Percentiles rank a stretch among this genome's conserved stretches.
These are phyloP conservation scores for Oxytorus armatus DNA, from an alignment of 2,888 invertebrate species.

Conservation along the genomic window DNA sequence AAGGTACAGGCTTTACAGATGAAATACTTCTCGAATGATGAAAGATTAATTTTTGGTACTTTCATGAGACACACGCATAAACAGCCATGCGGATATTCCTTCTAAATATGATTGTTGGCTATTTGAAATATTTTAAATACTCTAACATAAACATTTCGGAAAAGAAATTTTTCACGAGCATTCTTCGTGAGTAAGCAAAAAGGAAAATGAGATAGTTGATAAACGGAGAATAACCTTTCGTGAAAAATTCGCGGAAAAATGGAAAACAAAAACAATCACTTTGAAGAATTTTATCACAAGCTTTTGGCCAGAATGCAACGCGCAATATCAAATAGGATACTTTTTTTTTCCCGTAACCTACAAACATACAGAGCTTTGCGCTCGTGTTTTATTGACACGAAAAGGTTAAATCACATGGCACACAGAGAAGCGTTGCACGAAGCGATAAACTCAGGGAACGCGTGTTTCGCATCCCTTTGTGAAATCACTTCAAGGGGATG, in stretches of 20 bases:
- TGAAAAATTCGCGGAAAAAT: constrained; percentile 13
- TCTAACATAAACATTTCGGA: too few species aligned
- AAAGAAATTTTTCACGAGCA: too few species aligned
- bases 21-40: too few species aligned
- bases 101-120: too few species aligned
- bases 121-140: too few species aligned
- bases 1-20: too few species aligned
- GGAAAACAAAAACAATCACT: not conserved
- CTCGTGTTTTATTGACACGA: constrained; percentile 3
- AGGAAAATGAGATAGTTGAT: not conserved
- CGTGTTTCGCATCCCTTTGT: constrained; percentile 44
- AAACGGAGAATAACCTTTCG: not conserved
- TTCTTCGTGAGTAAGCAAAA: too few species aligned
- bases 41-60: too few species aligned
- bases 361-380: not conserved
- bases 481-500: constrained; percentile 37
- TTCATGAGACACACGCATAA: too few species aligned
- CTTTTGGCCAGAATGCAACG: not conserved
- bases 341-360: constrained; percentile 16
- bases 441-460: constrained; percentile 40
- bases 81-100: too few species aligned
- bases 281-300: not conserved
- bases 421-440: constrained; percentile 7
- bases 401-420: constrained; percentile 8
- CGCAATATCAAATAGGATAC: not conserved